Conservation (phyloP, 2,888 invertebrate species). For the Margaritifera margaritifera region DNA sequence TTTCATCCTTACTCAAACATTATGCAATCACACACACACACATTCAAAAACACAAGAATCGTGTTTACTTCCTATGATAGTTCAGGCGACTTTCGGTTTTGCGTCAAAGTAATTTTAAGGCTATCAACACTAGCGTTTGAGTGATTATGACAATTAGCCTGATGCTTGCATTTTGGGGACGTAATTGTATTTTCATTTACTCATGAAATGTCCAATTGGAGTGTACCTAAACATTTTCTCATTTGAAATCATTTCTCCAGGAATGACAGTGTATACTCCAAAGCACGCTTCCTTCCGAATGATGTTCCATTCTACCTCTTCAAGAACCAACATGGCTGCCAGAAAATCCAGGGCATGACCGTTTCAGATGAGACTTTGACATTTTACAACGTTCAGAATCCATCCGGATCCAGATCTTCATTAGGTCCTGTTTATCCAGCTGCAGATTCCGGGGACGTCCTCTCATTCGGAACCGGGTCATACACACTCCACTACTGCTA, state of each 20-base stretch:
- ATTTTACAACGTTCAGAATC: constrained; percentile 23
- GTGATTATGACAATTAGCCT: too few species aligned
- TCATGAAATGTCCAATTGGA: too few species aligned
- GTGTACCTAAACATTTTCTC: neutral
- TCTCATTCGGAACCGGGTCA: constrained; percentile 7
- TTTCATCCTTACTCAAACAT: too few species aligned
- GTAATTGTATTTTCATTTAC: too few species aligned
- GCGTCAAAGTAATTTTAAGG: too few species aligned
- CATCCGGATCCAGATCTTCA: neutral
- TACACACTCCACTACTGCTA: constrained; percentile 30
- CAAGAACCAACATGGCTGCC: constrained; percentile 33
- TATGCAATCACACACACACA: too few species aligned
- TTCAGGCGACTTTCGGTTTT: too few species aligned
- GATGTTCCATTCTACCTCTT: constrained; percentile 31
- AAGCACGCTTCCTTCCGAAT: constrained; percentile 25
- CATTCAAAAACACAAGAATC: too few species aligned
- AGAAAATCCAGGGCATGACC: constrained; percentile 28
- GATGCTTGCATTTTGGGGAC: too few species aligned
- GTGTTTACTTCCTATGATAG: too few species aligned
- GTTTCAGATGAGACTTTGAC: constrained; percentile 25
- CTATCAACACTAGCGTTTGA: too few species aligned
- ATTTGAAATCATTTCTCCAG: constrained; percentile 10
- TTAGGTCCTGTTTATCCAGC: constrained; percentile 11
- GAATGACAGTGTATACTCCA: constrained; percentile 29
- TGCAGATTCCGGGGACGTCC: constrained; percentile 12